Conservation (phyloP, 2,888 invertebrate species). For the Ormyrus thymus region DNA sequence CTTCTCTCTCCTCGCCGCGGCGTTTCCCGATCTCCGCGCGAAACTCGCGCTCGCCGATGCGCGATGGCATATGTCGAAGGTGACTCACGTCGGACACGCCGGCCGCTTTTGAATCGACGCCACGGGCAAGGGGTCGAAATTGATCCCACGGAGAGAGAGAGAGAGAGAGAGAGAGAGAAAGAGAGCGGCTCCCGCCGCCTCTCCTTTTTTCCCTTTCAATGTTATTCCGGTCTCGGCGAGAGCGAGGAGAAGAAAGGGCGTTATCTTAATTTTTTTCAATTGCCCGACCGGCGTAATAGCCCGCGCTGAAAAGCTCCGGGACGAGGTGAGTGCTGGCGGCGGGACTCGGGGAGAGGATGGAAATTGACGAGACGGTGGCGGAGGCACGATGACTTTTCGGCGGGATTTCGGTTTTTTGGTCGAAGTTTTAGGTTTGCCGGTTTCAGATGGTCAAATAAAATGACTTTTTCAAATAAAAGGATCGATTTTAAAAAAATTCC, state of each 20-base stretch:
- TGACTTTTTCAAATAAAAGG: too few species aligned
- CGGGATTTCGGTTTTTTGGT: too few species aligned
- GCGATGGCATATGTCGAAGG: slow-evolving; percentile 19
- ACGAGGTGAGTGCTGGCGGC: too few species aligned
- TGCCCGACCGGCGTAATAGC: not conserved
- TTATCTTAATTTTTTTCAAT: slow-evolving; percentile 44
- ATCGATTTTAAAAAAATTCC: too few species aligned
- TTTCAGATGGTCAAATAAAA: too few species aligned
- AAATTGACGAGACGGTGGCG: too few species aligned
- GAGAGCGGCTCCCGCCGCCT: not conserved
- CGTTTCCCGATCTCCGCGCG: too few species aligned
- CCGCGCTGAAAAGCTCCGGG: too few species aligned
- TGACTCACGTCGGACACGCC: slow-evolving; percentile 22
- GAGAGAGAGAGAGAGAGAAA: not conserved
- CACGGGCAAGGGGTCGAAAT: slow-evolving; percentile 15
- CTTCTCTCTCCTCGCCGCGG: not conserved
- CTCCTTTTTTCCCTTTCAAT: slow-evolving; percentile 25
- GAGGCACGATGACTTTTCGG: too few species aligned
- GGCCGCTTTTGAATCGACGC: slow-evolving; percentile 32
- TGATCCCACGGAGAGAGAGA: slow-evolving; percentile 32
- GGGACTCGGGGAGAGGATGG: too few species aligned
- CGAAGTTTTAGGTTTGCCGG: too few species aligned
- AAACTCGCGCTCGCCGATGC: too few species aligned
- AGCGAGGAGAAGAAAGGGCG: slow-evolving; percentile 18
- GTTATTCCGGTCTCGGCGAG: not conserved